These are phyloP conservation scores for Lophius piscatorius DNA, from an alignment of 2,113 vertebrate genomes.

Conservation along the genomic window DNA sequence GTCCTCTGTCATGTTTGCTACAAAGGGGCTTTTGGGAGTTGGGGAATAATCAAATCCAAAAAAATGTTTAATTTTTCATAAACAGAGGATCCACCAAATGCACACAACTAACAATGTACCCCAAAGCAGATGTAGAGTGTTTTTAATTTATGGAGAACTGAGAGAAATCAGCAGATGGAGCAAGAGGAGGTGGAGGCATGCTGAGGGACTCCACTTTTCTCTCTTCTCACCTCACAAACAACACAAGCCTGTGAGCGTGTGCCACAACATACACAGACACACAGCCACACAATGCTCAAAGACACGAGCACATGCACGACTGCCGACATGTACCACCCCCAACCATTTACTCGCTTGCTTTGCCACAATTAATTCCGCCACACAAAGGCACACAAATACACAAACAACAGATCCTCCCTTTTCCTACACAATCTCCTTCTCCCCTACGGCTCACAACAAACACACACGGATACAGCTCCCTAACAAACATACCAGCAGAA, in stretches of 20 bases:
- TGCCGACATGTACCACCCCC: constrained; percentile 51
- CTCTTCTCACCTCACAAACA: constrained; percentile 79
- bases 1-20: constrained; percentile 54
- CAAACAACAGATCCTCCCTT: constrained; percentile 3
- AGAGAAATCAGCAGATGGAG: constrained; percentile 77
- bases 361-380: constrained; percentile 42
- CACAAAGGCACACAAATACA: constrained; percentile 17
- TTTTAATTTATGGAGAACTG: constrained; percentile 80
- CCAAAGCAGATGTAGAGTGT: constrained; percentile 78
- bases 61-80: constrained; percentile 81
- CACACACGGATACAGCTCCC: constrained; percentile 18
- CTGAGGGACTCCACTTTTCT: constrained; percentile 75
- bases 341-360: constrained; percentile 28
- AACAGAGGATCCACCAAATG: constrained; percentile 74
- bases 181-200: constrained; percentile 78
- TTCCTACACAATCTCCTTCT: constrained; percentile 35
- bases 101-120: constrained; percentile 76
- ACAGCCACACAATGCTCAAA: constrained; percentile 63
- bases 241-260: constrained; percentile 69
- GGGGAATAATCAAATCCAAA: constrained; percentile 71
- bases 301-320: constrained; percentile 48
- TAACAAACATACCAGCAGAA: constrained; percentile 9
- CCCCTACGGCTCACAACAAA: constrained; percentile 28
- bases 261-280: constrained; percentile 62
- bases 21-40: constrained; percentile 46